Conservation (phyloP, 2,888 invertebrate genomes). For the Caenorhabditis virilis region DNA sequence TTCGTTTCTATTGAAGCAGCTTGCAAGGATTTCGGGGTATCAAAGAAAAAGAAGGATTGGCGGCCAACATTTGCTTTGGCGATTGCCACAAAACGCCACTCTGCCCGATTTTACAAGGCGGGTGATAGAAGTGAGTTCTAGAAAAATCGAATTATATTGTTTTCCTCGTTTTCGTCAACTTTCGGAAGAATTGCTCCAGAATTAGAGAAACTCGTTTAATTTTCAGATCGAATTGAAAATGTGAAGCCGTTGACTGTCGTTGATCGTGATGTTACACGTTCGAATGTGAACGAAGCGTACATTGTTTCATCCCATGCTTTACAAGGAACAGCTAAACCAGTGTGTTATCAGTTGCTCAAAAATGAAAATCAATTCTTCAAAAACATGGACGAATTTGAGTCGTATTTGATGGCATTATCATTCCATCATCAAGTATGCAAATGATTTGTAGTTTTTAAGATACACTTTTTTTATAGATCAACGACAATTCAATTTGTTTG, state of each 20-base stretch:
- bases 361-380: constrained; percentile 43
- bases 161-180: no score
- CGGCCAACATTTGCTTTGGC: constrained; percentile 47
- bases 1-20: constrained; percentile 26
- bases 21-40: constrained; percentile 10
- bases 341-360: constrained; percentile 44
- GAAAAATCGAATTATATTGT: no score
- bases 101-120: constrained; percentile 44
- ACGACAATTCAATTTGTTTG: constrained; percentile 32
- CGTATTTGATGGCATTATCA: constrained; percentile 32
- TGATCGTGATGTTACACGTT: constrained; percentile 41
- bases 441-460: background rate
- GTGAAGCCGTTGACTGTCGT: constrained; percentile 48
- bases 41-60: constrained; percentile 16
- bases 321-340: constrained; percentile 54
- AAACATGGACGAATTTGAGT: constrained; percentile 45
- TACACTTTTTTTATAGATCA: constrained; percentile 17
- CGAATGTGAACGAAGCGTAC: constrained; percentile 50
- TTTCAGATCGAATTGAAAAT: constrained; percentile 23
- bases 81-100: constrained; percentile 57
- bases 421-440: constrained; percentile 36
- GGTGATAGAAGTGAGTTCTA: no score
- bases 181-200: no score
- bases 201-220: background rate
- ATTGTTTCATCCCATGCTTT: constrained; percentile 33